These are phyloP conservation scores for Cheilosia urbana DNA, from an alignment of 2,888 invertebrate species.

Conservation along the genomic window DNA sequence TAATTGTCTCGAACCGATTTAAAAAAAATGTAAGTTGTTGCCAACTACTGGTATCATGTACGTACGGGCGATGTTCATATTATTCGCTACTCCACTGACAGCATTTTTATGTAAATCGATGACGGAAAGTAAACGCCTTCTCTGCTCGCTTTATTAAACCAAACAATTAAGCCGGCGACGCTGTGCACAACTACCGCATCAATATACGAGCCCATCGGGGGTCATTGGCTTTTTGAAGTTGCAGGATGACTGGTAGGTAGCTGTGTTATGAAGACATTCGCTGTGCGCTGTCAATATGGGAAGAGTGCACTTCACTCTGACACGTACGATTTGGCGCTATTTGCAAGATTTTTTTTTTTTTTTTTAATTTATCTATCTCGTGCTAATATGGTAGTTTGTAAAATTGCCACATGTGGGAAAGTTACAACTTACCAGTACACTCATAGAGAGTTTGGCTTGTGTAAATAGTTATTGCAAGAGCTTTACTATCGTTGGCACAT, in stretches of 20 bases:
- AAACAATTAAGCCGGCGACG: constrained; percentile 13
- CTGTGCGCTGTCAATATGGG: constrained; percentile 1
- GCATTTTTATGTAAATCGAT: constrained; percentile 41
- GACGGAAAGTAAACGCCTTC: constrained; percentile 46
- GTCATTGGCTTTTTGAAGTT: constrained; percentile 11
- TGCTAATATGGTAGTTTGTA: constrained; percentile 1
- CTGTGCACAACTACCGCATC: not conserved
- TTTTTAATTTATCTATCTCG: constrained; percentile 6
- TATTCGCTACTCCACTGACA: not conserved
- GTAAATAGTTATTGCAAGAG: constrained; percentile 2
- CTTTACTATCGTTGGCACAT: not conserved
- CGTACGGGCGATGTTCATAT: not conserved
- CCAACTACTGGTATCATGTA: not conserved
- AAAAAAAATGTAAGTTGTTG: not conserved
- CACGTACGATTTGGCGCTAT: not conserved
- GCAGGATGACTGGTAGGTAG: not conserved
- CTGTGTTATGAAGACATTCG: not conserved
- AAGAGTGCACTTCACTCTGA: not conserved
- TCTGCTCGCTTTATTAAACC: constrained; percentile 12
- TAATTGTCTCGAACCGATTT: constrained; percentile 33
- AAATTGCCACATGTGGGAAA: constrained; percentile 7
- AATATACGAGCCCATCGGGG: not conserved
- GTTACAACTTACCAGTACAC: not conserved
- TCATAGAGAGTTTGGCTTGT: constrained; percentile 3
- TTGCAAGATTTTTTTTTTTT: constrained; percentile 1